A percentile compares a stretch with the other conserved stretches of the same genome.
These are phyloP conservation scores for Tigriopus japonicus DNA, from an alignment of 1,140 invertebrate species.

Conservation along the genomic window DNA sequence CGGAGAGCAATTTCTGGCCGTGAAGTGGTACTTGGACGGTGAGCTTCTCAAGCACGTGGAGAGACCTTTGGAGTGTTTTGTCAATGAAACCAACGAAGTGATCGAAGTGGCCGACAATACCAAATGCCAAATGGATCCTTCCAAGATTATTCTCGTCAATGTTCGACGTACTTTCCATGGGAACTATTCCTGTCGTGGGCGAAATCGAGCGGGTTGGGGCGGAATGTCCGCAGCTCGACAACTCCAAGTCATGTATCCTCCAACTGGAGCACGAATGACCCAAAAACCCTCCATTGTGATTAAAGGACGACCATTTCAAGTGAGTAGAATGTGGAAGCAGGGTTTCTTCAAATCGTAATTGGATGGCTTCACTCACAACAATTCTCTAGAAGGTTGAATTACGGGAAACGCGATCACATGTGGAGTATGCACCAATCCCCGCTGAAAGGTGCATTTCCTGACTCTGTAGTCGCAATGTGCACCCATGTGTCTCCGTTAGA, in stretches of 20 bases:
- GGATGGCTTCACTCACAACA: too few species aligned
- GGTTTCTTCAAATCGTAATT: too few species aligned
- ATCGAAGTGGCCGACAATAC: conserved; percentile 16
- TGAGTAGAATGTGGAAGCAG: too few species aligned
- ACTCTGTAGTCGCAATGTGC: too few species aligned
- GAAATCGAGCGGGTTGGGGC: conserved; percentile 67
- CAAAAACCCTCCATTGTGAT: conserved; percentile 49
- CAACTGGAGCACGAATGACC: conserved; percentile 44
- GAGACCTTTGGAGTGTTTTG: conserved; percentile 21
- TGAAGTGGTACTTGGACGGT: conserved; percentile 58
- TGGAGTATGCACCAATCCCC: too few species aligned
- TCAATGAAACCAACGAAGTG: conserved; percentile 24
- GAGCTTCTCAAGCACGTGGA: conserved; percentile 48
- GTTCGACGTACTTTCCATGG: conserved; percentile 65
- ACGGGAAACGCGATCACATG: too few species aligned
- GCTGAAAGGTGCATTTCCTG: too few species aligned
- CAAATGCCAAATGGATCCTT: conserved; percentile 63
- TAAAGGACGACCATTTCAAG: conserved; percentile 48
- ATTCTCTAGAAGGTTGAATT: too few species aligned
- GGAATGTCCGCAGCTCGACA: conserved; percentile 46
- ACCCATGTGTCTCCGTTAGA: too few species aligned
- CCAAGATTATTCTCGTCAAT: conserved; percentile 53
- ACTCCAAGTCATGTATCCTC: conserved; percentile 56
- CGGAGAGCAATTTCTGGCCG: conserved; percentile 29
- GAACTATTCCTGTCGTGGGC: conserved; percentile 74